Base-by-base conservation (phyloP, 2,888 invertebrate species). In the Pseudococcus longispinus region DNA sequence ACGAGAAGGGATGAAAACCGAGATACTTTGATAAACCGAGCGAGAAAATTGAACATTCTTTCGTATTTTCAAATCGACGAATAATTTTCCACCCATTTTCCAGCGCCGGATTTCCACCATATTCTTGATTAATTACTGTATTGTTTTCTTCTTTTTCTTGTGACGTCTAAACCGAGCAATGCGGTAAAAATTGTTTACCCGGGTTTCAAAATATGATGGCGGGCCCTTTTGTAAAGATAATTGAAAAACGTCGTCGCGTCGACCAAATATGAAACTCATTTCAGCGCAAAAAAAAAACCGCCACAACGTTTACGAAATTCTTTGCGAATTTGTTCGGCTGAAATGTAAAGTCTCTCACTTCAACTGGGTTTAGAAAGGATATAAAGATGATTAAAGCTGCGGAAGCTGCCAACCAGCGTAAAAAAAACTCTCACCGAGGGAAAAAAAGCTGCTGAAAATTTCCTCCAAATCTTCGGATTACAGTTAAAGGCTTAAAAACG, bases 401-500 rank as follows among this genome's bases (percentile, higher is more conserved):
- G 20, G 20, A 60, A 60, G 60, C 60, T 23, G 8, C 60, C 60
- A 60, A 60, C 60, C 23, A 55, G 55, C 4, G 60, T 20, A 23
- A 60, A 60, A 60, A 60, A 60, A 20, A 60, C 55, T 46, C 55
- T 55, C 6, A 20, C 60, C 11, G 23, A 9, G 23, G 20, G 23
- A 60, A 70, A 70, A 70, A 70, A 70, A 65, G 15, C 37, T 1
- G 13, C 29, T 15, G 6, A 29, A 70, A 70, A 70, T 70, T 70
- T 70, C 32, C 29, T 29, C 70, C 29, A 70, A 20, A 29, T 70
- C 70, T 70, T 70, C 23, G 70, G 70, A 70, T 70, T 70, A 70
- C 70, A 20, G 29, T 18, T 70, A 70, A 70, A 70, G 70, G 70
- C 70, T 70, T 70, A 70, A 29, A 70, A 70, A 26, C 70, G 29